A percentile compares a stretch with the other conserved stretches of the same genome.
phyloP scores from a whole-genome alignment of 2,113 vertebrate genomes.

The Eulemur macaco region DNA sequence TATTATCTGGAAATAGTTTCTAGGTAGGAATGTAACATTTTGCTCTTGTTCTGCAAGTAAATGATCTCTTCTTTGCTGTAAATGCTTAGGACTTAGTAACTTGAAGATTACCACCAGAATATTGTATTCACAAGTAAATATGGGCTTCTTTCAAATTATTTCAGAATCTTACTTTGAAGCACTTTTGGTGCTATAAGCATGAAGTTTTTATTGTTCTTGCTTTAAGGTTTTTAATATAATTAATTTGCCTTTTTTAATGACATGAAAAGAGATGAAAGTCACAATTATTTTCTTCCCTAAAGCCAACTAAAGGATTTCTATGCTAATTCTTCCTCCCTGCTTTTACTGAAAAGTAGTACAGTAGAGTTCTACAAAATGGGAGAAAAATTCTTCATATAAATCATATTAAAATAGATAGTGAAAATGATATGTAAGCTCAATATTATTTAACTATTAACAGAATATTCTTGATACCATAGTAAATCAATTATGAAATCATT shows the following conservation, averaged over 20 bases:
- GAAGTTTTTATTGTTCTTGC: conserved; percentile 56
- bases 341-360: background rate
- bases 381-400: background rate
- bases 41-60: conserved; percentile 56
- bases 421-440: background rate
- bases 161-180: background rate
- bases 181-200: conserved; percentile 8
- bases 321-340: background rate
- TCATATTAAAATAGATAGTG: background rate
- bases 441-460: conserved; percentile 38
- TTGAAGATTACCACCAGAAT: conserved; percentile 48
- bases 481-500: background rate
- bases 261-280: conserved; percentile 13
- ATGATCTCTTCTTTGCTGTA: conserved; percentile 48
- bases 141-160: conserved; percentile 47
- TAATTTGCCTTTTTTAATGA: conserved; percentile 40
- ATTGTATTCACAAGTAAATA: conserved; percentile 22
- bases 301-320: background rate
- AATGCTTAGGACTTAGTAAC: conserved; percentile 42
- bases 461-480: background rate
- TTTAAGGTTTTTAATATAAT: conserved; percentile 47
- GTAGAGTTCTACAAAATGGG: background rate
- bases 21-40: conserved; percentile 58
- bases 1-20: conserved; percentile 71
- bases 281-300: conserved; percentile 33